Percentiles rank a stretch among this genome's conserved stretches.
Conservation (phyloP, 1,140 invertebrate genomes). For the Eupeodes corollae region DNA sequence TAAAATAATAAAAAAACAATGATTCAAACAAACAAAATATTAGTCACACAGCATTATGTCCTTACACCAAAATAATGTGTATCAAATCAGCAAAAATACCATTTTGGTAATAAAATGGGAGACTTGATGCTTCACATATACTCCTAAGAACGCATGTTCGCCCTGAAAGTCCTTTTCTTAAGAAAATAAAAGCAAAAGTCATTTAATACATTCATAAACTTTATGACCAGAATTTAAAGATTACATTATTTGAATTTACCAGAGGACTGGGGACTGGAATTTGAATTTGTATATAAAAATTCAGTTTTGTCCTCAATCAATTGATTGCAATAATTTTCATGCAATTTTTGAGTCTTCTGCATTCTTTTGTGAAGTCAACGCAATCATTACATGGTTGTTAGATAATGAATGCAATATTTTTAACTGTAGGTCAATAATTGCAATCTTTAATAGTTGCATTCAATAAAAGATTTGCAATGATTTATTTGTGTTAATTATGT, state of each 20-base stretch:
- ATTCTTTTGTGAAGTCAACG: too few species aligned
- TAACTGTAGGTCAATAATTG: background rate
- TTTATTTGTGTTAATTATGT: too few species aligned
- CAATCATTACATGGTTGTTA: too few species aligned
- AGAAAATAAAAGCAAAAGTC: background rate
- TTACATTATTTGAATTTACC: background rate
- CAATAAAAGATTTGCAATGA: too few species aligned
- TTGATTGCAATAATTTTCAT: too few species aligned
- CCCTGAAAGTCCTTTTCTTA: slow-evolving; percentile 49
- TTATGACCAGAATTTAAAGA: too few species aligned
- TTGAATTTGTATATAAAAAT: background rate
- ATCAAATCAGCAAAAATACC: slow-evolving; percentile 58
- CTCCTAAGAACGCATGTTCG: slow-evolving; percentile 57
- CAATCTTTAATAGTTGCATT: background rate
- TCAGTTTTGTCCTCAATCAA: background rate
- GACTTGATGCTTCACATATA: slow-evolving; percentile 60
- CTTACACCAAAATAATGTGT: slow-evolving; percentile 58
- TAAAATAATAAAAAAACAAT: slow-evolving; percentile 4
- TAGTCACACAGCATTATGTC: background rate
- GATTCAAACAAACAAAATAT: background rate
- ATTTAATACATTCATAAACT: background rate
- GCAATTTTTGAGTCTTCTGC: too few species aligned
- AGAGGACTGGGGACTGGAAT: background rate
- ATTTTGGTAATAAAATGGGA: slow-evolving; percentile 50
- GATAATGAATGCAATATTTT: slow-evolving; percentile 1